Percentiles rank a stretch among this genome's conserved stretches.
phyloP scores from a whole-genome alignment of 2,888 invertebrate genomes.

The Sturmia bella region DNA sequence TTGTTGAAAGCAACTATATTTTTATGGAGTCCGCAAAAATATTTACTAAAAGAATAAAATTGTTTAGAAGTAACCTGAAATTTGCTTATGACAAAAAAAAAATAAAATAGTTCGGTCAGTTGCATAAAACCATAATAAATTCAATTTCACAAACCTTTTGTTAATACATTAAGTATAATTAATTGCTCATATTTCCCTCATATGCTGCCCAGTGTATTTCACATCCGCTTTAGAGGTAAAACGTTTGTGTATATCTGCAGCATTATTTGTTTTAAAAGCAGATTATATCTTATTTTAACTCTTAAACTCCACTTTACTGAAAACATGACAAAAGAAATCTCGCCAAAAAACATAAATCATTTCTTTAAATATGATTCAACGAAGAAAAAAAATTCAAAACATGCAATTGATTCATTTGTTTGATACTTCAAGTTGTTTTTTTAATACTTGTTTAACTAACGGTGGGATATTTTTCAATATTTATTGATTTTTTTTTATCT shows the following conservation, averaged over 20 bases:
- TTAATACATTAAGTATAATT: too few species aligned
- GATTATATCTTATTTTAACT: conserved; percentile 42
- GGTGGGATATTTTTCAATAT: conserved; percentile 41
- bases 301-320: conserved; percentile 38
- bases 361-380: conserved; percentile 51
- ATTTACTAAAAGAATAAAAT: too few species aligned
- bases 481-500: conserved; percentile 10
- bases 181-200: background rate
- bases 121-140: too few species aligned
- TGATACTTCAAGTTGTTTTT: conserved; percentile 27
- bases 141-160: too few species aligned
- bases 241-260: background rate
- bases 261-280: conserved; percentile 19
- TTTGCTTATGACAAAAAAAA: too few species aligned
- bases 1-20: too few species aligned
- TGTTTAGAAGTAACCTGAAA: too few species aligned
- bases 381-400: conserved; percentile 16
- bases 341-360: conserved; percentile 66
- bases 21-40: too few species aligned
- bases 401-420: conserved; percentile 63
- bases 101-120: too few species aligned
- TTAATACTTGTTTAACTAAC: conserved; percentile 27
- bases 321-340: conserved; percentile 39
- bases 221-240: conserved; percentile 28
- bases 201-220: conserved; percentile 33